phyloP scores from a whole-genome alignment of 2,797 vertebrate genomes.

The Lindbergichthys nudifrons region DNA sequence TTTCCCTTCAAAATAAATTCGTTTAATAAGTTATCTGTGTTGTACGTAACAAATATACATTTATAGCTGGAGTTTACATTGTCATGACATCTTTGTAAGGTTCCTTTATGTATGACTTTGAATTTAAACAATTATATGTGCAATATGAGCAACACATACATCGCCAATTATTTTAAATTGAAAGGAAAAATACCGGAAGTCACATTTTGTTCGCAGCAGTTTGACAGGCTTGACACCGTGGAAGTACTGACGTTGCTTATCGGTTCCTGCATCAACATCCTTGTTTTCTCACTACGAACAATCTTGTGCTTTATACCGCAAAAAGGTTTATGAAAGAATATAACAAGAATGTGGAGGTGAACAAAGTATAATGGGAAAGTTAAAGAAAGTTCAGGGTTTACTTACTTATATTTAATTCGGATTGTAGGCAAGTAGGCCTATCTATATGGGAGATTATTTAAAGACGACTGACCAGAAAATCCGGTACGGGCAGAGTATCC shows the following conservation, averaged over 20 bases:
- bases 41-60: fast-evolving
- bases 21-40: fast-evolving
- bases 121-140: fast-evolving
- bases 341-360: not conserved
- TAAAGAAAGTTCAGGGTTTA: too few relatives aligned
- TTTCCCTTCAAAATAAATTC: slow-evolving; percentile 32
- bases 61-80: fast-evolving
- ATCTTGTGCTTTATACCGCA: not conserved
- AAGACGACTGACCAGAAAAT: too few relatives aligned
- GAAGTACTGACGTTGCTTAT: slow-evolving; percentile 58
- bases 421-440: not conserved
- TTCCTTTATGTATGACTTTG: fast-evolving
- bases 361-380: not conserved
- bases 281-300: not conserved
- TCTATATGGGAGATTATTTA: too few relatives aligned
- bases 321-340: fast-evolving
- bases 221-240: slow-evolving; percentile 22
- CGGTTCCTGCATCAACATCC: not conserved
- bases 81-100: fast-evolving
- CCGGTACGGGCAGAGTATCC: too few relatives aligned
- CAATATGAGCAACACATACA: fast-evolving
- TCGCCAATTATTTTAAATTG: slow-evolving; percentile 35
- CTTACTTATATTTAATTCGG: not conserved
- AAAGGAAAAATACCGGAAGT: slow-evolving; percentile 16
- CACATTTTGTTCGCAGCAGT: too few relatives aligned